Evolutionary conservation across 2,797 vertebrate genomes (phyloP), one percentile per base, ranked within the genome.

Genomic region (Gobionotothen gibberifrons): DNA sequence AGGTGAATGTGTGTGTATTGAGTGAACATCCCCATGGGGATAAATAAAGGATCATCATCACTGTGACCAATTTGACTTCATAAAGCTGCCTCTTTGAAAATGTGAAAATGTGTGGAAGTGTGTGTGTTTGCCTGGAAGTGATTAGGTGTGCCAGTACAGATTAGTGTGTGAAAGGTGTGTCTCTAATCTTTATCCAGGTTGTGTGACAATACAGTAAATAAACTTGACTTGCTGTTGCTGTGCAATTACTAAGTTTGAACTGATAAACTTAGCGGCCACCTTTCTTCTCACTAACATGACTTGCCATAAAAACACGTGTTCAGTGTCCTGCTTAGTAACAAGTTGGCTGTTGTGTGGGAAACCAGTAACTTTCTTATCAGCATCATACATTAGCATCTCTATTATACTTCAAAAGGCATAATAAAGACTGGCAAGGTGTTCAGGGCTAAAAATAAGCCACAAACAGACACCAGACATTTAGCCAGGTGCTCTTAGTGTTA

Each of bases 141-240:
- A 78, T 40, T n/a, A 88, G 87, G 90, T 6, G 82, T 90, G 88
- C 29, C 87, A 29, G 54, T 58, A 70, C 29, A 81, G 84, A 85
- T 85, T 74, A 89, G 21, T 60, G 22, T 85, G 26, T 54, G n/a
- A 83, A 85, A 89, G 86, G 90, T 83, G 88, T 77, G 90, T 53
- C 74, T 76, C 1, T 46, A 66, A 72, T 82, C 4, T 2, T 83
- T 84, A 76, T 83, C 47, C 36, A 64, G 59, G 67, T 47, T 76
- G 57, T 78, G 67, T 78, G 67, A 85, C 74, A 86, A 67, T 64
- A 36, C 36, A 77, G 60, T 53, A 43, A 64, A 74, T 81, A 81
- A 87, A 80, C 21, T 9, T 56, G 40, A 53, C 4, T 32, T 54
- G 21, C 15, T 54, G 57, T 81, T 65, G 69, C 71, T 80, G 61